Evolutionary conservation across 2,888 invertebrate species (phyloP), one percentile per base, ranked within the genome.

Genomic region (Pristionchus entomophagus): DNA sequence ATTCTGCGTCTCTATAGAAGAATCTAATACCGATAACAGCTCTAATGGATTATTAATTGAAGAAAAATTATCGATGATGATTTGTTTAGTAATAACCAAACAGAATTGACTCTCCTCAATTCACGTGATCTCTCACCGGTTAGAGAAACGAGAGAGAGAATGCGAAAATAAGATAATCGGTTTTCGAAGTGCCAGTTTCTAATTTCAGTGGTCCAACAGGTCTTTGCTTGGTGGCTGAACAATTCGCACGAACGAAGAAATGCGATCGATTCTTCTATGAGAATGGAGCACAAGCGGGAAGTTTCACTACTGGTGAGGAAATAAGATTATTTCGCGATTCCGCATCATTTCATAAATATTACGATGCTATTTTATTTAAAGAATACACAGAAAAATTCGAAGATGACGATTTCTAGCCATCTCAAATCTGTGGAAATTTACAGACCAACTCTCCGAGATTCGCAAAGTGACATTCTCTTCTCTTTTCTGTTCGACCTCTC

Each of bases 211-310:
- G 98, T 2, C 98, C 98, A 0, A 98, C 98, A 0, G 96, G 98
- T 93, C 97, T 97, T 32, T 95, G 95, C 96, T 96, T 99, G 91
- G 97, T 99, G 90, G 98, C 97, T 84, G 96, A 97, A 81, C 98
- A 98, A 94, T 93, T 93, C 87, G 87, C 88, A 32, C 87, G 93
- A 41, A 85, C 92, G 85, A 92, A 92, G 85, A 97, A 97, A 93
- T 98, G 98, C 93, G 99, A 99, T 95, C 95, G 98, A 91, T 98
- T 96, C 95, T 99, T 91, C 81, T 93, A 92, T 86, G 93, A 93
- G 83, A 92, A 91, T 85, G 89, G 88, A 6, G 86, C 80, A 14
- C 88, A 91, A 22, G 88, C 89, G 32, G 85, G 89, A 3, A 88
- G 88, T 45, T 93, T 93, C 83, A 88, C 89, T 8, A 86, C 86